A percentile compares a stretch with the other conserved stretches of the same genome.
These are phyloP conservation scores for Orchesella cincta DNA, from an alignment of 1,140 invertebrate genomes.

Conservation along the genomic window DNA sequence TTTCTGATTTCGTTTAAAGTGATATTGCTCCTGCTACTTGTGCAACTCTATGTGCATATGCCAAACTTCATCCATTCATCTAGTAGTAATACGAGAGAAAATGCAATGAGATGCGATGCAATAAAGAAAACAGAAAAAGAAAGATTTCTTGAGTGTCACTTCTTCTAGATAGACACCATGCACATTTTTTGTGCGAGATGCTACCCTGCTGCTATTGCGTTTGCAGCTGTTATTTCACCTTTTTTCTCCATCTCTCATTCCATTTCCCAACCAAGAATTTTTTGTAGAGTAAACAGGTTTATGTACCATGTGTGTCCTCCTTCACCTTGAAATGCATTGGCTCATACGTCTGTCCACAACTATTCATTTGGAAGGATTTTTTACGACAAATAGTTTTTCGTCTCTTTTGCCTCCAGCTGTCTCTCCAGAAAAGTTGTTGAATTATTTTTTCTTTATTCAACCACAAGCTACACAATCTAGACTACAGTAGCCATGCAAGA, in stretches of 20 bases:
- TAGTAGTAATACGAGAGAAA: neutral
- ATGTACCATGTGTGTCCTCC: neutral
- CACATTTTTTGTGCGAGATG: neutral
- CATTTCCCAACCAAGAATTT: neutral
- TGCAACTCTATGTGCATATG: neutral
- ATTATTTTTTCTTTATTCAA: no score
- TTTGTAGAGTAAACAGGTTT: neutral
- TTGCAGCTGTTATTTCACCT: slow-evolving; percentile 5
- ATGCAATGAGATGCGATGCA: slow-evolving; percentile 7
- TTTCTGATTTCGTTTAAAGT: neutral
- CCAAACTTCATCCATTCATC: no score
- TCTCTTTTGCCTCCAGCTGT: neutral
- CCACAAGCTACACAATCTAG: no score
- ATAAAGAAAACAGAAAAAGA: neutral
- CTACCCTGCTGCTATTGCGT: neutral
- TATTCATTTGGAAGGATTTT: slow-evolving; percentile 9
- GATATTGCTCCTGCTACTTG: neutral
- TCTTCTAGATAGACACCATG: neutral
- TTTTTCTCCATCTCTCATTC: neutral
- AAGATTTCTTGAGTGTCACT: neutral
- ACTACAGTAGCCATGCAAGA: no score
- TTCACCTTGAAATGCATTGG: neutral
- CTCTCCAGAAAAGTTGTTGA: neutral
- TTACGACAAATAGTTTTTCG: slow-evolving; percentile 13
- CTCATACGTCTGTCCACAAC: slow-evolving; percentile 9